A percentile compares a stretch with the other conserved stretches of the same genome.
These are phyloP conservation scores for Numenius arquata DNA, from an alignment of 2,113 vertebrate species.

Conservation along the genomic window DNA sequence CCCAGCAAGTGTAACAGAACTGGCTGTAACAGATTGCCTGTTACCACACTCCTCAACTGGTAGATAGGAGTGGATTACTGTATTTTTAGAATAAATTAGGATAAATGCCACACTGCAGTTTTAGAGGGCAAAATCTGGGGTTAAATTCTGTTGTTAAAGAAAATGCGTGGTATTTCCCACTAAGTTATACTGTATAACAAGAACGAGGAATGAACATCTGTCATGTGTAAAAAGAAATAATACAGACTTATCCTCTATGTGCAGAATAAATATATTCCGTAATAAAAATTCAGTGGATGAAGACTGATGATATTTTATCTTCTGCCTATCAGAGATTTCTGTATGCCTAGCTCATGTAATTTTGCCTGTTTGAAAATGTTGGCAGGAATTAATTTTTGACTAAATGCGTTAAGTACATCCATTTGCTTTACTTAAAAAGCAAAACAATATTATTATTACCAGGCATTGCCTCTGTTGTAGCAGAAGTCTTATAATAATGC, in stretches of 20 bases:
- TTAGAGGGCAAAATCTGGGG: neutral
- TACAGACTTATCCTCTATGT: neutral
- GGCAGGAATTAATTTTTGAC: constrained; percentile 24
- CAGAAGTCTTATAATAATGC: neutral
- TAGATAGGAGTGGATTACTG: neutral
- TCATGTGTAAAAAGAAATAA: neutral
- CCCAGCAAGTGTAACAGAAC: neutral
- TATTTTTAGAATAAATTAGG: neutral
- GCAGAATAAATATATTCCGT: neutral
- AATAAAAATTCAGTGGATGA: neutral
- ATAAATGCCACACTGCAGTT: neutral
- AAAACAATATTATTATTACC: constrained; percentile 12
- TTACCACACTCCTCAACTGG: neutral
- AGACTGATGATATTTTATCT: neutral
- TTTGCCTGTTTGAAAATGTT: neutral
- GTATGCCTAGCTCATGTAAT: neutral
- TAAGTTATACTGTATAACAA: neutral
- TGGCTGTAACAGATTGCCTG: neutral
- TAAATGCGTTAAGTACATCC: neutral
- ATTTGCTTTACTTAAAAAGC: constrained; percentile 22
- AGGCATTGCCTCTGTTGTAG: neutral
- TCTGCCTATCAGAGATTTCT: neutral
- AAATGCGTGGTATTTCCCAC: neutral
- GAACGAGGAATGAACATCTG: constrained; percentile 9
- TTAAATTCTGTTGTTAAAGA: neutral